Evolutionary conservation across 1,140 invertebrate species (phyloP), one percentile per base, ranked within the genome.

Genomic region (Drosophila bocki): DNA sequence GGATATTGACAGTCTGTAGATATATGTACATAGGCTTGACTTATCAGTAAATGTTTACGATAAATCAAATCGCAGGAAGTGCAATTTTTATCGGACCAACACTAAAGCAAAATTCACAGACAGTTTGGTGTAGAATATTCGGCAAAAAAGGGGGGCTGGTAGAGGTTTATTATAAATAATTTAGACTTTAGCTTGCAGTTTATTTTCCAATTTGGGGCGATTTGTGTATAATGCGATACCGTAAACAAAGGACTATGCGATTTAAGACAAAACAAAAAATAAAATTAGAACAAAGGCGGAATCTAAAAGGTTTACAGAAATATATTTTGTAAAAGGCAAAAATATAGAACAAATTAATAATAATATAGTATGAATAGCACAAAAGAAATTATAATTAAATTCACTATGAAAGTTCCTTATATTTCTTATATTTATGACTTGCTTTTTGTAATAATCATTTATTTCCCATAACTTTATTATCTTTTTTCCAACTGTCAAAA

Each of bases 41-140:
- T 72, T 72, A 72, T 60, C 69, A 59, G 35, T 48, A 13, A 32
- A 41, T 48, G 19, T 50, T 58, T 72, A 71, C 35, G 67, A 72
- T 60, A 72, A 72, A 33, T 71, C 69, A 71, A 58, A 72, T 26
- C 68, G 69, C 69, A 71, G 51, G 35, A 71, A 70, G 57, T 72
- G 69, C 69, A 72, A 57, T 71, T 57, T 71, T 58, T 71, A 71
- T 71, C 64, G 33, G 29, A 45, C 12, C 19, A 17, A 17, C 42
- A 11, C 32, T 22, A 29, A 39, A 33, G 37, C 3, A 12, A 54
- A 69, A 57, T 47, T 32, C 35, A 33, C 44, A 54, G 33, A 29
- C 47, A 32, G 15, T 29, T 35, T 7, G 11, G 13, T 12, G 7
- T 8, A 37, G 17, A 51, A 42, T 29, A 51, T 19, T 47, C 13